A percentile compares a stretch with the other conserved stretches of the same genome.
Conservation (phyloP, 2,113 vertebrate species). For the Channa argus region DNA sequence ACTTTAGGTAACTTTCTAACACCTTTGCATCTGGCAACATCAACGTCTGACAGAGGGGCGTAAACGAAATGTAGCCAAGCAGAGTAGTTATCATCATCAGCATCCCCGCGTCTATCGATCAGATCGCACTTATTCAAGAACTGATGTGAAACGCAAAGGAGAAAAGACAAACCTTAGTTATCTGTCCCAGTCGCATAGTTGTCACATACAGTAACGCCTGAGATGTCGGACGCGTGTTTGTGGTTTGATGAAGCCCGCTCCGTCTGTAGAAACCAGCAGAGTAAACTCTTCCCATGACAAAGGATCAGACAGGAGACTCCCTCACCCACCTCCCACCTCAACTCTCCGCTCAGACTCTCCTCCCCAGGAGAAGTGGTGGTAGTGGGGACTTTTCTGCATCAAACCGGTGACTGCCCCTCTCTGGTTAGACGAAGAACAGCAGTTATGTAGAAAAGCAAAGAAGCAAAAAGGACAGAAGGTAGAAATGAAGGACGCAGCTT, state of each 20-base stretch:
- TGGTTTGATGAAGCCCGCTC: constrained; percentile 1
- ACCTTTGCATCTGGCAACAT: neutral
- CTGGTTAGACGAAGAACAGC: constrained; percentile 37
- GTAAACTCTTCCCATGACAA: constrained; percentile 76
- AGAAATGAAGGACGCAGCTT: neutral
- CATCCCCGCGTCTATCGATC: constrained; percentile 20
- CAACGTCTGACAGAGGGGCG: neutral
- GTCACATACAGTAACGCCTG: neutral
- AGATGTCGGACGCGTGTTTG: neutral
- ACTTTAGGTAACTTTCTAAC: too few relatives aligned
- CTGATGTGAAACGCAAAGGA: neutral
- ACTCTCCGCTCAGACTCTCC: constrained; percentile 51
- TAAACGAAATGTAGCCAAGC: neutral
- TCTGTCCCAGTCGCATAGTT: constrained; percentile 58
- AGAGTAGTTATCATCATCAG: neutral
- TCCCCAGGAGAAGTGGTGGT: constrained; percentile 29
- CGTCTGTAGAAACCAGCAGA: constrained; percentile 30
- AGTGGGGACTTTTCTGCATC: constrained; percentile 8
- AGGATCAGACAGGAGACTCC: constrained; percentile 70
- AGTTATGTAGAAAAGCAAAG: neutral
- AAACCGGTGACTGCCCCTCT: constrained; percentile 56
- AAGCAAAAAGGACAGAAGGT: neutral
- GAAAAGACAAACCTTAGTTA: constrained; percentile 65
- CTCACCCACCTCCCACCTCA: constrained; percentile 45
- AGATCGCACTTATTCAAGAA: neutral